These are phyloP conservation scores for Brachyhypopomus occidentalis DNA, from an alignment of 2,113 vertebrate species.

Conservation along the genomic window DNA sequence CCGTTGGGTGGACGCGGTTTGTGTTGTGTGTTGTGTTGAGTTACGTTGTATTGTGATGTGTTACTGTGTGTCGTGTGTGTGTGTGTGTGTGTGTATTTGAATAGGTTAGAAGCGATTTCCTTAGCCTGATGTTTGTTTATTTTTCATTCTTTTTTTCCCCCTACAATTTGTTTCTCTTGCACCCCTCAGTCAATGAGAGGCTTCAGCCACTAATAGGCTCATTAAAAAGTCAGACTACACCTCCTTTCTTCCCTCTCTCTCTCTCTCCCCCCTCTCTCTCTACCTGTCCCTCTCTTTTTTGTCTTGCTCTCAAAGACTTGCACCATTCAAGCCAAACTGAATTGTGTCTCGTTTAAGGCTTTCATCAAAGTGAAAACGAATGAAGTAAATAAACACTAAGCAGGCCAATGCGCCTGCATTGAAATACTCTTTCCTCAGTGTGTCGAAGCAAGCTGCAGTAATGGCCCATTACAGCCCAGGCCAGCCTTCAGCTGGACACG, in stretches of 20 bases:
- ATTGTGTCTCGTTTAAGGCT: constrained; percentile 42
- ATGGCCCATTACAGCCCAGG: neutral
- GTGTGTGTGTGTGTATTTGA: constrained; percentile 14
- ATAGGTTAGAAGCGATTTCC: neutral
- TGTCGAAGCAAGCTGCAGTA: constrained; percentile 5
- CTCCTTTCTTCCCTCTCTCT: neutral
- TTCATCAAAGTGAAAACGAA: constrained; percentile 23
- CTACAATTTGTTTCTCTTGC: constrained; percentile 5
- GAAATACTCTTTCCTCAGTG: constrained; percentile 2
- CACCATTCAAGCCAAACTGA: constrained; percentile 36
- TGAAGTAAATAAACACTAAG: constrained; percentile 4
- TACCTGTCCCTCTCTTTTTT: neutral
- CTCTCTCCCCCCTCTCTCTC: constrained; percentile 18
- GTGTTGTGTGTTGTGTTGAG: no score
- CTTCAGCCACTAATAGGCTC: constrained; percentile 46
- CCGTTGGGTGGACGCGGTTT: no score
- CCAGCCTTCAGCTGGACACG: neutral
- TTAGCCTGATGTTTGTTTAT: constrained; percentile 6
- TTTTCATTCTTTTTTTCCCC: constrained; percentile 2
- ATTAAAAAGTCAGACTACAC: constrained; percentile 34
- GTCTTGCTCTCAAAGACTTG: constrained; percentile 20
- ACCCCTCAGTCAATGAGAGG: constrained; percentile 28
- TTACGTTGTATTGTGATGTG: no score
- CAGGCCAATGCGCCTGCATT: neutral
- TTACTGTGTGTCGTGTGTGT: neutral